Percentiles rank a stretch among this genome's conserved stretches.
These are phyloP conservation scores for Taeniopygia guttata DNA, from an alignment of 2,797 vertebrate species.

Conservation along the genomic window DNA sequence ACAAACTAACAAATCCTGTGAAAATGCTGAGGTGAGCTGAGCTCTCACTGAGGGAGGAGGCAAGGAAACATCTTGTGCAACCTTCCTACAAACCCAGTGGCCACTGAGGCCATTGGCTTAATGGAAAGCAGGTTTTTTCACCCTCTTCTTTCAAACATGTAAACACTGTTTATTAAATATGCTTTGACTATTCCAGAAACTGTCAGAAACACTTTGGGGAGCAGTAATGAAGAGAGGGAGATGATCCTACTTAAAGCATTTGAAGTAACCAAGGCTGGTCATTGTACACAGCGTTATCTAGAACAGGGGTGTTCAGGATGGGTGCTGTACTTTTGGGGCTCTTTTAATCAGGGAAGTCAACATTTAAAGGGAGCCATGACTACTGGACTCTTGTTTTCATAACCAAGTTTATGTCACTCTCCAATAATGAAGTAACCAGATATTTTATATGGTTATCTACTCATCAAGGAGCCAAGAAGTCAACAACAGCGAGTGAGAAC, in stretches of 20 bases:
- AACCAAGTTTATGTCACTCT: slow-evolving; percentile 22
- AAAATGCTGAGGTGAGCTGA: neutral
- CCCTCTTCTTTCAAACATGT: neutral
- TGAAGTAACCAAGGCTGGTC: neutral
- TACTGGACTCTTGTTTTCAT: slow-evolving; percentile 29
- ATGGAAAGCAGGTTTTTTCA: slow-evolving; percentile 34
- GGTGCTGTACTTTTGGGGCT: neutral
- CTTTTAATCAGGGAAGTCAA: neutral
- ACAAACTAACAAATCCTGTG: neutral
- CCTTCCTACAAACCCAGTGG: neutral
- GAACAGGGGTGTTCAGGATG: neutral
- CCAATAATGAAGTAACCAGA: slow-evolving; percentile 38
- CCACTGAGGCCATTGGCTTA: neutral
- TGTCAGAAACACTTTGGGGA: neutral
- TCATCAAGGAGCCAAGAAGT: slow-evolving; percentile 22
- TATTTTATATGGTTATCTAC: slow-evolving; percentile 35
- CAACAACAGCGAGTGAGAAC: slow-evolving; percentile 34
- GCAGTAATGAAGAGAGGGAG: neutral
- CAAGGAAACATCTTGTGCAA: slow-evolving; percentile 7
- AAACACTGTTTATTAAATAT: neutral
- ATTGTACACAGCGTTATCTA: neutral
- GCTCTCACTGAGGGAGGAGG: neutral
- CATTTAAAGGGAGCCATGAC: slow-evolving; percentile 5
- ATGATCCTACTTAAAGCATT: neutral
- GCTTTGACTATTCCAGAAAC: neutral